Evolutionary conservation across 2,888 invertebrate genomes (phyloP), one percentile per base, ranked within the genome.

Genomic region (Thelaira solivaga): DNA sequence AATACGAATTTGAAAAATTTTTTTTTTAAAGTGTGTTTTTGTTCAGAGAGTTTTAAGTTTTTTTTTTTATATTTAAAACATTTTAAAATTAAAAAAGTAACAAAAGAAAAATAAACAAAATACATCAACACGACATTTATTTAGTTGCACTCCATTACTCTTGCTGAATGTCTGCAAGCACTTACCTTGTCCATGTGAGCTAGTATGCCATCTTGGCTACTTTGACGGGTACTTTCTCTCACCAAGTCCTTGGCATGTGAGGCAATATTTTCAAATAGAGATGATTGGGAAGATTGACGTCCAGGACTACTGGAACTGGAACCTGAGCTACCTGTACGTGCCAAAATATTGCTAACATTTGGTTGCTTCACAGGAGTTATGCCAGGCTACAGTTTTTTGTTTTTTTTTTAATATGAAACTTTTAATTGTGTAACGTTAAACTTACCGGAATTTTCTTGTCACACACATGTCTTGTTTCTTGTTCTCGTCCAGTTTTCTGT

Each of bases 161-260:
- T 62, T 41, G 1, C 2, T n/a, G 10, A 10, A 31, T 13, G 11
- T 10, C 5, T 22, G 1, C 34, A 55, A 11, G n/a, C 18, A 80
- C 86, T 82, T 90, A 96, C 95, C 93, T 96, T 96, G 85, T 96
- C 96, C 92, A 97, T 95, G 80, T 96, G 96, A 1, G 96, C 95
- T 7, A 96, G 90, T 4, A 96, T 86, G 24, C 96, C 96, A 87
- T 97, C 96, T 87, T 96, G 96, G 84, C 96, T 96, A 87, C 95
- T 94, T 87, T 96, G 96, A 1, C 96, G 90, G 0, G 95, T 96
- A 0, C 96, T 96, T 86, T 97, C 97, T 53, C 94, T 91, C 1
- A 97, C 96, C 69, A 97, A 89, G 83, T 96, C 97, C 87, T 96
- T 96, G 10, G 97, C 97, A 85, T 96, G 96, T 0, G 93, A 92